A percentile compares a stretch with the other conserved stretches of the same genome.
Conservation (phyloP, 2,113 vertebrate genomes). For the Falco punctatus region DNA sequence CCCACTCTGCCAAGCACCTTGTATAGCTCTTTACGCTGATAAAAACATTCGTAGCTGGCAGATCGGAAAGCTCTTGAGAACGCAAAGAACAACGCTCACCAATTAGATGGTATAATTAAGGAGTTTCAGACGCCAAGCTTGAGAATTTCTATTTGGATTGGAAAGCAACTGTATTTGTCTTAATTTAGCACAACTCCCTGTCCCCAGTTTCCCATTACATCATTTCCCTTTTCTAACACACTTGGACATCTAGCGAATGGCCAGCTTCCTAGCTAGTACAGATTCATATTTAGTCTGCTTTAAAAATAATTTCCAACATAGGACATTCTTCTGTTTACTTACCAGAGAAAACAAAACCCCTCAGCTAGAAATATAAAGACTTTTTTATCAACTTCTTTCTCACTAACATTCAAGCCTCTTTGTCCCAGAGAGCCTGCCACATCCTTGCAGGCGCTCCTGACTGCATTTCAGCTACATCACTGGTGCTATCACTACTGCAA, state of each 20-base stretch:
- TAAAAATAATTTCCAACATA: background rate
- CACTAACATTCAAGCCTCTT: background rate
- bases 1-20: background rate
- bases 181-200: background rate
- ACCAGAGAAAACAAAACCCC: background rate
- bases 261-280: background rate
- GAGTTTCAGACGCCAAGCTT: background rate
- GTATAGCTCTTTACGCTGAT: background rate
- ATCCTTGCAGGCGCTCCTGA: background rate
- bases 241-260: background rate
- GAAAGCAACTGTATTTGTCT: background rate
- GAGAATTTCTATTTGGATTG: background rate
- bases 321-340: background rate
- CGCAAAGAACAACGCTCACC: background rate
- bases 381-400: background rate
- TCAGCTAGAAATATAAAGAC: background rate
- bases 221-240: background rate
- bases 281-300: background rate
- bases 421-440: background rate
- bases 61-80: background rate
- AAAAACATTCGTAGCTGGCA: background rate
- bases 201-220: background rate
- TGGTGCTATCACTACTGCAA: background rate
- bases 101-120: background rate
- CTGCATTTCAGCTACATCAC: background rate